Conservation (phyloP, 1,140 invertebrate genomes). For the Camponotus vicinus region DNA sequence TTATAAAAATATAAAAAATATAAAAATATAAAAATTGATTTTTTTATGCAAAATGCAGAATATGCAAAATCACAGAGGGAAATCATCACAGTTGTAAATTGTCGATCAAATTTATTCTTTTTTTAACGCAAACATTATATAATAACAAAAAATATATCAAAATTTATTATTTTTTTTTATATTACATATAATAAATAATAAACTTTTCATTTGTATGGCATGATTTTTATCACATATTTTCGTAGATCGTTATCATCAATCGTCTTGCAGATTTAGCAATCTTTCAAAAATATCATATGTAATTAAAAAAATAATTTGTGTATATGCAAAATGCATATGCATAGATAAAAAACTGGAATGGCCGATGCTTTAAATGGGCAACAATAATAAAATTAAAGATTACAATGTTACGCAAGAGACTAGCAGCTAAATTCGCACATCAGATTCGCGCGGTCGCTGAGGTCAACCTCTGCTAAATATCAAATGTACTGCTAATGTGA, state of each 20-base stretch:
- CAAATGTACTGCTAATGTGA: constrained; percentile 25
- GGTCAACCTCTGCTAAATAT: constrained; percentile 21
- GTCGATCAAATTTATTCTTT: not conserved
- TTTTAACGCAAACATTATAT: not conserved
- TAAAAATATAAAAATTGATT: not conserved
- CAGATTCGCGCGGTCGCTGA: not conserved
- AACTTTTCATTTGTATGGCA: not conserved
- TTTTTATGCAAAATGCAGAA: not conserved
- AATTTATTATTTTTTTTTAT: not conserved
- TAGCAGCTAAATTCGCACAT: constrained; percentile 20
- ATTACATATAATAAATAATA: not conserved
- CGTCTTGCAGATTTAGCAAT: not conserved
- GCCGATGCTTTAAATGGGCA: too few relatives aligned
- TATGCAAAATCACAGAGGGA: not conserved
- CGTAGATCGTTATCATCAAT: not conserved
- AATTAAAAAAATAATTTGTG: not conserved
- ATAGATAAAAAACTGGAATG: too few relatives aligned
- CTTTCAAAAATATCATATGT: not conserved
- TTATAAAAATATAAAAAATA: not conserved
- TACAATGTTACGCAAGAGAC: too few relatives aligned
- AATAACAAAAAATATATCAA: not conserved
- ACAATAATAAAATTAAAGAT: too few relatives aligned
- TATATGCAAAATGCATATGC: too few relatives aligned
- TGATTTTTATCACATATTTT: not conserved
- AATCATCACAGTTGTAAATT: not conserved